phyloP scores from a whole-genome alignment of 2,797 vertebrate species.

The Emydoidea blandingii region DNA sequence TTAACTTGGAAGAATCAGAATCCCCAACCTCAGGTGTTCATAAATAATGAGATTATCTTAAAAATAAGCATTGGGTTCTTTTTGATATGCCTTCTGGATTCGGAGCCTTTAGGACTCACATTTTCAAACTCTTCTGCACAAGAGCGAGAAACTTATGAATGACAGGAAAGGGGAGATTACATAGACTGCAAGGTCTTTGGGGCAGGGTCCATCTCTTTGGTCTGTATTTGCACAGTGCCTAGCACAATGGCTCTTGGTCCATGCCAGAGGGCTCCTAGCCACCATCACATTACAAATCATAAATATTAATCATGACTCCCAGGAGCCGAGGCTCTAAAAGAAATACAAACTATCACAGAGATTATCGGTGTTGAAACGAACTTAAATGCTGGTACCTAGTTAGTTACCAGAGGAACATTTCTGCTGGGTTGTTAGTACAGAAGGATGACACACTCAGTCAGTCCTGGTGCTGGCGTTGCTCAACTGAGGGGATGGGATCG shows the following conservation, averaged over 20 bases:
- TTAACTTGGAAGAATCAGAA: too few relatives aligned
- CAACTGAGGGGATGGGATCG: background rate
- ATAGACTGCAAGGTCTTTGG: too few relatives aligned
- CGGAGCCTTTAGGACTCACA: background rate
- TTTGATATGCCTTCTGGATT: background rate
- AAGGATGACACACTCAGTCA: background rate
- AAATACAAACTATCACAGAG: background rate
- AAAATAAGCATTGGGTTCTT: too few relatives aligned
- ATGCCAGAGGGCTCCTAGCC: background rate
- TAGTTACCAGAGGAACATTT: background rate
- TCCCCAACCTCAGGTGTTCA: too few relatives aligned
- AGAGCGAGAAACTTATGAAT: too few relatives aligned
- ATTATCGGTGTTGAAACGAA: accelerated
- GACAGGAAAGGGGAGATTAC: too few relatives aligned
- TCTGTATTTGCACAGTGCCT: background rate
- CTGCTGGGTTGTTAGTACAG: background rate
- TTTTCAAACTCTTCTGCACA: too few relatives aligned
- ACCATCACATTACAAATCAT: background rate
- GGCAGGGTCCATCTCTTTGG: background rate
- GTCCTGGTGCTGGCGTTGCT: background rate
- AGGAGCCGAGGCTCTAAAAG: background rate
- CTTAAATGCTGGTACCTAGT: background rate
- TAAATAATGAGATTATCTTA: too few relatives aligned
- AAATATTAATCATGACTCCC: background rate
- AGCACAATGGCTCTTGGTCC: background rate